These are phyloP conservation scores for Axis porcinus DNA, from an alignment of 2,113 vertebrate species.

Conservation along the genomic window DNA sequence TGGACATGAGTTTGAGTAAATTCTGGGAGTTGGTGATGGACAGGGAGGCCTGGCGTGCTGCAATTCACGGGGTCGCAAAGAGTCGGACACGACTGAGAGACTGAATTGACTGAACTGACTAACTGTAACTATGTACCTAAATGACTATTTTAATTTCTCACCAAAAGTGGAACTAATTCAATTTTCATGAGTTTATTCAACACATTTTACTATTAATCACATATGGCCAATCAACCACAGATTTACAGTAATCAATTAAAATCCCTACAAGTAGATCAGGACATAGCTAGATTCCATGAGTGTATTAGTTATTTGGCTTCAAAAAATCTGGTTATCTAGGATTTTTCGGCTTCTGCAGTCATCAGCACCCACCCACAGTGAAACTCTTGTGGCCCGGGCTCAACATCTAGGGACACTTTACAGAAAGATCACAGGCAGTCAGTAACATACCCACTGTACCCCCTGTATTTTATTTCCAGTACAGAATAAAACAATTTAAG, in stretches of 20 bases:
- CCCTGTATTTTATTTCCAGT: slow-evolving; percentile 36
- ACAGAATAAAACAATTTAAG: slow-evolving; percentile 37
- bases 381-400: background rate
- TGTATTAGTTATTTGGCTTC: background rate
- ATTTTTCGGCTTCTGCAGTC: background rate
- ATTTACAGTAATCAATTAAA: background rate
- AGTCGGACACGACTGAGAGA: too few species aligned
- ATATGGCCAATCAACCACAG: background rate
- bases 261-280: background rate
- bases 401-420: background rate
- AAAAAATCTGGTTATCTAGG: background rate
- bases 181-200: slow-evolving; percentile 17
- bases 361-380: background rate
- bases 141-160: slow-evolving; percentile 1
- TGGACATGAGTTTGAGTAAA: too few species aligned
- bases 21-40: too few species aligned
- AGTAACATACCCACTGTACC: background rate
- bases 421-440: slow-evolving; percentile 16
- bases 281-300: background rate
- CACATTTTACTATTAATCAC: background rate
- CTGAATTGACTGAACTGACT: too few species aligned
- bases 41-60: too few species aligned
- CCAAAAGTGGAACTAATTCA: background rate
- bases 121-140: background rate
- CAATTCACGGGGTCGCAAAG: too few species aligned